Percentiles rank a stretch among this genome's conserved stretches.
Evolutionary conservation across 2,888 invertebrate species (phyloP).

Genomic region (Itoplectis maculator): DNA sequence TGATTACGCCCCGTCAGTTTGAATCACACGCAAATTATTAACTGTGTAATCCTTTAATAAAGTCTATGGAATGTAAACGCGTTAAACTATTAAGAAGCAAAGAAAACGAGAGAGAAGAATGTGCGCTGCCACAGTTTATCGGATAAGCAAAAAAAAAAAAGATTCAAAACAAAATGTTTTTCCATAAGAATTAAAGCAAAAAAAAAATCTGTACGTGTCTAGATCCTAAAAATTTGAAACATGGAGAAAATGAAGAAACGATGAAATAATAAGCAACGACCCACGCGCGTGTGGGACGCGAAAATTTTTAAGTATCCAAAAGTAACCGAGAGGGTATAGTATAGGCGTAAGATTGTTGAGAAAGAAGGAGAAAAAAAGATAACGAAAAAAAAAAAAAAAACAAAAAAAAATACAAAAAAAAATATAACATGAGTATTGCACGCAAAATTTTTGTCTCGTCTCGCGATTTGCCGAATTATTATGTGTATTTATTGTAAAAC

Average conservation of each 20-base stretch:
- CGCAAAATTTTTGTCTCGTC: constrained; percentile 62
- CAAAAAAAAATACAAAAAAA: constrained; percentile 41
- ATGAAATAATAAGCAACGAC: constrained; percentile 48
- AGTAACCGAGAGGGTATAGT: constrained; percentile 57
- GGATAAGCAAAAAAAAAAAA: constrained; percentile 72
- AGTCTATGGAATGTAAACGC: constrained; percentile 83
- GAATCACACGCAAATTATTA: constrained; percentile 73
- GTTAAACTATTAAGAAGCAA: constrained; percentile 75
- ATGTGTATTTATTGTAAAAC: constrained; percentile 24
- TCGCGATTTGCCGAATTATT: constrained; percentile 55
- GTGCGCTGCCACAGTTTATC: constrained; percentile 59
- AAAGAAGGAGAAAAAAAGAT: constrained; percentile 50
- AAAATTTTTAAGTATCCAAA: constrained; percentile 61
- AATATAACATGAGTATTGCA: constrained; percentile 62
- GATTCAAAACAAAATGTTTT: constrained; percentile 53
- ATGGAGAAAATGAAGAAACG: constrained; percentile 36
- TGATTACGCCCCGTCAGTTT: constrained; percentile 66
- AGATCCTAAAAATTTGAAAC: constrained; percentile 69
- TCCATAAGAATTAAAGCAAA: constrained; percentile 68
- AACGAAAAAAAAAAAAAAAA: constrained; percentile 42
- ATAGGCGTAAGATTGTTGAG: constrained; percentile 60
- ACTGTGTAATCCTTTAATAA: constrained; percentile 81
- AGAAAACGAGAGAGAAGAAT: constrained; percentile 67
- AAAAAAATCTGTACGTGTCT: constrained; percentile 72
- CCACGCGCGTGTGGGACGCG: constrained; percentile 52